Evolutionary conservation across 1,140 invertebrate species (phyloP), one percentile per base, ranked within the genome.

Genomic region (Arctopsyche grandis): DNA sequence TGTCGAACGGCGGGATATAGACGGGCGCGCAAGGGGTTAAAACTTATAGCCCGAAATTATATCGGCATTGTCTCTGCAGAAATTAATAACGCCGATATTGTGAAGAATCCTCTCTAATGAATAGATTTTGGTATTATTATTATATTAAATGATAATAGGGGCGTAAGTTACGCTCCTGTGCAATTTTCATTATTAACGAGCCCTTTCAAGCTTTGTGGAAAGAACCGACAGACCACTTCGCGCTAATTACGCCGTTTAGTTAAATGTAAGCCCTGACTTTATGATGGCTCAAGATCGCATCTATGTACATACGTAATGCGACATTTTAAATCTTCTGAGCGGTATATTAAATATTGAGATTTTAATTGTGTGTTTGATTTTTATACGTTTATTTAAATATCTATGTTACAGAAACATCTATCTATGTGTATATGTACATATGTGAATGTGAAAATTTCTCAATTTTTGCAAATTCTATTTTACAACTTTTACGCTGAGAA

Each of bases 141-240:
- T 38, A 38, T 52, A 52, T 52, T 14, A 52, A 5, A 5, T 5
- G 48, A 52, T 4, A 46, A 46, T 12, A 12, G 10, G 48, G 48
- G 29, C 29, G 29, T 38, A 38, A 38, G 29, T 38, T 38, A 38
- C 29, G 29, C 29, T 38, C 29, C 56, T n/a, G 21, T 26, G 21
- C 21, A 66, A 66, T 26, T 14, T 66, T 66, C 63, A 26, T 26
- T 26, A 66, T 66, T 66, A 66, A 66, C 63, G 63, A 66, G 63
- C 63, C 63, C 24, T 66, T n/a, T 22, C 63, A n/a, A n/a, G 24
- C 24, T 66, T 66, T 66, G 56, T 19, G 22, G 24, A 66, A 66
- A 66, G 21, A 60, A 60, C 9, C 56, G 16, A 1, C 3, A 26
- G 48, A 9, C 4, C 63, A 16, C 58, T 52, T 22, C 63, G 19